Base-by-base conservation (phyloP, 2,888 invertebrate species). In the Listrodromus nycthemerus region DNA sequence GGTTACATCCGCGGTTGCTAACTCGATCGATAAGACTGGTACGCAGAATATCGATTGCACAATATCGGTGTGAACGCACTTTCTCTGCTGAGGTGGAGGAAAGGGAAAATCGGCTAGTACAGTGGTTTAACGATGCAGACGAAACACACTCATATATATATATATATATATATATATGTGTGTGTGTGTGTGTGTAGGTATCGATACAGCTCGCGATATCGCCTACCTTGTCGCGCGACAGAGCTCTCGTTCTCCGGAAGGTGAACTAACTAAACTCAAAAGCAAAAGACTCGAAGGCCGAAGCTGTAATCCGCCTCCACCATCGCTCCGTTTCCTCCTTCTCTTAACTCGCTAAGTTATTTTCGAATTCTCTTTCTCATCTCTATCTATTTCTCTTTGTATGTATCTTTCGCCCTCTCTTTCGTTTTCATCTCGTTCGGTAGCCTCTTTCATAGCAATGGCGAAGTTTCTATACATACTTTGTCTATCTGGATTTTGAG, bases 241-340 rank as follows among this genome's bases (percentile, higher is more conserved):
- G 70, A 80, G 80, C 86, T 87, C 89, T 86, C 88, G 89, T 89
- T 73, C 88, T 87, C 87, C 88, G 89, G 86, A 85, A 90, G 88
- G 87, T 88, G 90, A 87, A 91, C 91, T 89, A 89, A 91, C 91
- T 90, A 87, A 89, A 91, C 90, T 90, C 90, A 88, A 89, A 89
- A 90, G 91, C 88, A 67, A 81, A 90, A 90, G 89, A 89, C 88
- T 87, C 87, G 85, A 87, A 87, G 87, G 86, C 82, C 87, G 81
- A 86, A 61, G 61, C 61, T 33, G 58, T 61, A 30, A 41, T 58
- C 81, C 81, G 81, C 81, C 84, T 81, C 81, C 74, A 74, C 77
- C 79, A 41, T 50, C 82, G 69, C 70, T 71, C 37, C 75, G 61
- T 66, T 80, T 77, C 74, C 65, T 77, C 76, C 55, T 55, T 79